phyloP scores from a whole-genome alignment of 2,888 invertebrate genomes.

The Drosophila trichaetosa region DNA sequence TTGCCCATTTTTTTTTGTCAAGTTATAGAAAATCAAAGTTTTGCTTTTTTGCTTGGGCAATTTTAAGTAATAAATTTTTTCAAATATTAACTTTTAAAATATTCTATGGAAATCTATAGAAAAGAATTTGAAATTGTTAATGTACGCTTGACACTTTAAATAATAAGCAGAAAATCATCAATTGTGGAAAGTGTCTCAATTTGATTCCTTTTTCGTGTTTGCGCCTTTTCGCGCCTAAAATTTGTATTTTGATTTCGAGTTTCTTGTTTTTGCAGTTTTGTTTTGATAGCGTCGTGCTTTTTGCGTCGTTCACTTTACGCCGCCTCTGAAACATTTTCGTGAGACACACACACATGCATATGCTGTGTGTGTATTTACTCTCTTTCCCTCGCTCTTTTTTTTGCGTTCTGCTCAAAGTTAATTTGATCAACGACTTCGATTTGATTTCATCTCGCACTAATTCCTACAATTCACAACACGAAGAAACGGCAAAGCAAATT shows the following conservation, averaged over 20 bases:
- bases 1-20: not conserved
- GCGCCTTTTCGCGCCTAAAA: conserved; percentile 36
- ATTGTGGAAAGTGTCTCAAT: not conserved
- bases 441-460: conserved; percentile 5
- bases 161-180: not conserved
- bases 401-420: conserved; percentile 1
- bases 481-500: not conserved
- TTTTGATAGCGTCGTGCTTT: conserved; percentile 59
- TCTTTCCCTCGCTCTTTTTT: conserved; percentile 1
- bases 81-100: not conserved
- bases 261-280: conserved; percentile 56
- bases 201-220: conserved; percentile 14
- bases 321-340: conserved; percentile 38
- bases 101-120: not conserved
- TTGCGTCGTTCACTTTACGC: conserved; percentile 37
- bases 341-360: conserved; percentile 1
- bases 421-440: conserved; percentile 25
- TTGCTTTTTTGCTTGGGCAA: not conserved
- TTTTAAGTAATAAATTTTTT: not conserved
- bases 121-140: not conserved
- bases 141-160: not conserved
- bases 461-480: conserved; percentile 10
- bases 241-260: conserved; percentile 24
- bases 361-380: not conserved
- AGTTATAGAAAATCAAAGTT: not conserved